These are phyloP conservation scores for Digitonthophagus gazella DNA, from an alignment of 2,888 invertebrate genomes.

Conservation along the genomic window DNA sequence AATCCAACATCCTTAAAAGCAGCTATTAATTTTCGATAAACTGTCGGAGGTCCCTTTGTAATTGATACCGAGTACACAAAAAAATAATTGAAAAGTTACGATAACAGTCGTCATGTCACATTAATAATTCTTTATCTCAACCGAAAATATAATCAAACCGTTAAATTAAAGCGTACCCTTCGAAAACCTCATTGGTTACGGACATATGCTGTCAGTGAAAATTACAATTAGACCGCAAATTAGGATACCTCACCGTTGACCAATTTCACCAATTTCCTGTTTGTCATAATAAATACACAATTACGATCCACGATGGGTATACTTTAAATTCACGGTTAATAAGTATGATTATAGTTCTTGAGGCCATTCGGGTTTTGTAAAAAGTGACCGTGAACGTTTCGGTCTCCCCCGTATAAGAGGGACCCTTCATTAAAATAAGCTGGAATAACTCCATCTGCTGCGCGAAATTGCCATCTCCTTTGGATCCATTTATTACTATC, in stretches of 20 bases:
- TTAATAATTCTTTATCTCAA: conserved; percentile 6
- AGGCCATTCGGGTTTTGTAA: not conserved
- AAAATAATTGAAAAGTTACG: conserved; percentile 5
- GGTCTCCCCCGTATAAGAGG: not conserved
- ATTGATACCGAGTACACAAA: not conserved
- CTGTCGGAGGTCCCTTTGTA: conserved; percentile 1
- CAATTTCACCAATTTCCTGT: conserved; percentile 14
- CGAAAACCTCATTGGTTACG: too few relatives aligned
- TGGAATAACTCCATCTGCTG: conserved; percentile 6
- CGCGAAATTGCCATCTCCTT: not conserved
- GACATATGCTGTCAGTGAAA: not conserved
- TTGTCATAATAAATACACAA: conserved; percentile 13
- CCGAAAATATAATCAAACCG: not conserved
- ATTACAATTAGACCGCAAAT: conserved; percentile 2
- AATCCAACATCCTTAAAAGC: not conserved
- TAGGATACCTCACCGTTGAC: conserved; percentile 1
- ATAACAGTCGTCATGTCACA: not conserved
- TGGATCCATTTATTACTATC: not conserved
- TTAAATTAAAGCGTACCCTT: too few relatives aligned
- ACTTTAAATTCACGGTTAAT: conserved; percentile 15
- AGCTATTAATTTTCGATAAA: not conserved
- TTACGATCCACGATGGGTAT: not conserved
- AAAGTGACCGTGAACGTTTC: not conserved
- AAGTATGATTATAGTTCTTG: conserved; percentile 8
- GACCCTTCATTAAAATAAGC: conserved; percentile 3